phyloP scores from a whole-genome alignment of 1,140 invertebrate genomes.

The Bombus vancouverensis region DNA sequence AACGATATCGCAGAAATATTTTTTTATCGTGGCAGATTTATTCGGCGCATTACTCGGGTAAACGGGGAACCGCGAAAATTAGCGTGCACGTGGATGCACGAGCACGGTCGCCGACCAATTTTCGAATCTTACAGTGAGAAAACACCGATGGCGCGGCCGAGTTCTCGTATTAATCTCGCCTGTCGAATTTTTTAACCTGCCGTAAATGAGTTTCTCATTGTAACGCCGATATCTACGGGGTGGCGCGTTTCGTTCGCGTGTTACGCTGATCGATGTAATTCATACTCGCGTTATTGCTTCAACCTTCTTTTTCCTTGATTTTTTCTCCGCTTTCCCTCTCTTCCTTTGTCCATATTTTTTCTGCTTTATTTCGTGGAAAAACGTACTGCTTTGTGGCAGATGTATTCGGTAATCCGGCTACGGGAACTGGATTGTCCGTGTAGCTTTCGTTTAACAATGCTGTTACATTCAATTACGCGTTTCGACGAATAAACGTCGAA shows the following conservation, averaged over 20 bases:
- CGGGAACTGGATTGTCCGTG: background rate
- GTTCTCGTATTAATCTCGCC: background rate
- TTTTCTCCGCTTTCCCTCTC: background rate
- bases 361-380: background rate
- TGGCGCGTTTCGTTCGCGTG: background rate
- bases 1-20: background rate
- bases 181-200: background rate
- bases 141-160: background rate
- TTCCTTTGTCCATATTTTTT: background rate
- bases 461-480: background rate
- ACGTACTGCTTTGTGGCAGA: background rate
- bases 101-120: background rate
- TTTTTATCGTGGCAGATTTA: background rate
- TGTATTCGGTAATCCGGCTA: background rate
- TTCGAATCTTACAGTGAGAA: slow-evolving; percentile 1
- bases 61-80: background rate
- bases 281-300: background rate
- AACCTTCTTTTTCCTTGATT: too few species aligned
- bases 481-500: background rate
- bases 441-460: background rate
- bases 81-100: background rate
- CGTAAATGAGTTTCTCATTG: slow-evolving; percentile 17
- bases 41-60: background rate
- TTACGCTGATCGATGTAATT: slow-evolving; percentile 1
- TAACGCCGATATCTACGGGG: background rate